A percentile compares a stretch with the other conserved stretches of the same genome.
These are phyloP conservation scores for Ageneiosus marmoratus DNA, from an alignment of 2,113 vertebrate species.

Conservation along the genomic window DNA sequence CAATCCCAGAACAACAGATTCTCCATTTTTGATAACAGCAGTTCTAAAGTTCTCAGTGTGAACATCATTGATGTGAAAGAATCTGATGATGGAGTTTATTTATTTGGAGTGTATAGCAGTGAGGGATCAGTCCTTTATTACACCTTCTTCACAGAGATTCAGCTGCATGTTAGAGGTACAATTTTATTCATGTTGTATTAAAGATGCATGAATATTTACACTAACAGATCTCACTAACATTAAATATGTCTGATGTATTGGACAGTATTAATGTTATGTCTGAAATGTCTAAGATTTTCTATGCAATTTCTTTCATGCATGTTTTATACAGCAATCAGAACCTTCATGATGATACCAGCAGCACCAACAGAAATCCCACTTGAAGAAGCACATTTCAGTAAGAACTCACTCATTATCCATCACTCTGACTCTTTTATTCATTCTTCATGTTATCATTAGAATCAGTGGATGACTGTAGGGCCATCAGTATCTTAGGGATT, in stretches of 20 bases:
- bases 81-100: slow-evolving; percentile 20
- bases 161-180: slow-evolving; percentile 17
- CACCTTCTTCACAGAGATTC: not conserved
- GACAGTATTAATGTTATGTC: not conserved
- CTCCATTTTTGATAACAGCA: not conserved
- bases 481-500: not conserved
- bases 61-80: slow-evolving; percentile 8
- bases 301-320: not conserved
- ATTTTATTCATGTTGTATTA: not conserved
- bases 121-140: accelerated
- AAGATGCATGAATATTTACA: not conserved
- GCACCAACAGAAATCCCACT: not conserved
- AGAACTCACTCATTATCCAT: not conserved
- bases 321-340: not conserved
- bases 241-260: not conserved
- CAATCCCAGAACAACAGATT: not conserved
- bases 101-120: not conserved
- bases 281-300: not conserved
- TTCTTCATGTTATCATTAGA: not conserved
- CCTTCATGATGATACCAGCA: not conserved
- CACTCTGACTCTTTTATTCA: not conserved
- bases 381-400: not conserved
- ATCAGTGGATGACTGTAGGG: not conserved
- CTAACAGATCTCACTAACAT: not conserved
- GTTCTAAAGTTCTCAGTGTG: not conserved